A percentile compares a stretch with the other conserved stretches of the same genome.
Evolutionary conservation across 2,888 invertebrate genomes (phyloP).

Genomic region (Balanococcus diminutus): DNA sequence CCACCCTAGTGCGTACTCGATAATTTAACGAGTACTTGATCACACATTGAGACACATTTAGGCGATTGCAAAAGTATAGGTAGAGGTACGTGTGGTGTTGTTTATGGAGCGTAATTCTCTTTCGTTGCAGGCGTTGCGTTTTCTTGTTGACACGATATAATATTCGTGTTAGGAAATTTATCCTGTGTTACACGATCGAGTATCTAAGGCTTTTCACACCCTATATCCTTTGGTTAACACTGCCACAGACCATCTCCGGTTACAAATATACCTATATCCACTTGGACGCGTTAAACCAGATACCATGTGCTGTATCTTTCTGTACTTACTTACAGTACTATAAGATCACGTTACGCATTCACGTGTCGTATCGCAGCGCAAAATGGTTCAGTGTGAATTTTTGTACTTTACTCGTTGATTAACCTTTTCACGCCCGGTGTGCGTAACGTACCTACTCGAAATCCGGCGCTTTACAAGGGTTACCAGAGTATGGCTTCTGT

Average conservation of each 20-base stretch:
- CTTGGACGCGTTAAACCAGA: background rate
- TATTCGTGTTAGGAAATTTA: slow-evolving; percentile 20
- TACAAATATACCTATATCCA: background rate
- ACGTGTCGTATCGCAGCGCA: background rate
- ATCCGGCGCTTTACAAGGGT: slow-evolving; percentile 13
- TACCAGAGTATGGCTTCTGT: slow-evolving; percentile 18
- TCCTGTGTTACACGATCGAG: background rate
- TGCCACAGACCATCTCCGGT: background rate
- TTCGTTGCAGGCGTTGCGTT: background rate
- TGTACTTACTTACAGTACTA: background rate
- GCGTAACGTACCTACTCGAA: slow-evolving; percentile 6
- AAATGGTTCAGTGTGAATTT: background rate
- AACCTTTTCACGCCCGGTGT: background rate
- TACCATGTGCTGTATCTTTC: background rate
- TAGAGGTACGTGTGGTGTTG: background rate
- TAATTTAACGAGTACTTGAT: slow-evolving; percentile 2
- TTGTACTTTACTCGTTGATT: background rate
- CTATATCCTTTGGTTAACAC: background rate
- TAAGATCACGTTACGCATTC: background rate
- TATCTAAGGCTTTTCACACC: background rate
- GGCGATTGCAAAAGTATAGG: background rate
- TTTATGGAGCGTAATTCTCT: background rate
- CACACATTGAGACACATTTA: background rate
- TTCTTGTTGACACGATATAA: slow-evolving; percentile 21
- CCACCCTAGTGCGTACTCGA: background rate